Percentiles rank a stretch among this genome's conserved stretches.
These are phyloP conservation scores for Corynorhinus townsendii DNA, from an alignment of 2,113 vertebrate genomes.

Conservation along the genomic window DNA sequence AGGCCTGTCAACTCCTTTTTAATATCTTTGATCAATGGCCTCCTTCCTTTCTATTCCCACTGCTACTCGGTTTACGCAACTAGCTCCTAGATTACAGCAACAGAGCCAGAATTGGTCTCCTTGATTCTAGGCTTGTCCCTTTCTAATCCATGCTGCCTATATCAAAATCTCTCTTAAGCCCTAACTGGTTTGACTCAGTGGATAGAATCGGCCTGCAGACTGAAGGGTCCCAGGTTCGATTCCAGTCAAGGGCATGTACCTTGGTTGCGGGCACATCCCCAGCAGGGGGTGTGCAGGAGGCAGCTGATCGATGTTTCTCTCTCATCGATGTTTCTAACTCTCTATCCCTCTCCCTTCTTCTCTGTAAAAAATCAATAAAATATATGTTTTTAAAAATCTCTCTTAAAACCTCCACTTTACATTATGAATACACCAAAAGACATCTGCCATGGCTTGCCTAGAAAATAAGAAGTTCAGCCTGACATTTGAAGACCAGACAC, in stretches of 20 bases:
- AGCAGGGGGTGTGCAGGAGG: no score
- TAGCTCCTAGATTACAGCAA: neutral
- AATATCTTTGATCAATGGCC: conserved; percentile 40
- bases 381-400: neutral
- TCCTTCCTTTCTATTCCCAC: neutral
- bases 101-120: neutral
- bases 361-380: no score
- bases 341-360: no score
- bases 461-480: neutral
- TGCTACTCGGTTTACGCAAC: conserved; percentile 7
- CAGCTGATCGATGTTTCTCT: no score
- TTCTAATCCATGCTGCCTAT: neutral
- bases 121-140: neutral
- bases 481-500: neutral
- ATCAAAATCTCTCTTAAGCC: neutral
- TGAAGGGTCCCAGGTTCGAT: no score
- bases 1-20: conserved; percentile 39
- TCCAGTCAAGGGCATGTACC: no score
- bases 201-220: no score
- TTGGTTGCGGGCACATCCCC: no score
- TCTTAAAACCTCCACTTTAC: neutral
- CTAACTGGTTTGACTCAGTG: no score
- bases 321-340: no score
- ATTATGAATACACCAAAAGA: neutral
- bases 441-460: neutral